Base-by-base conservation (phyloP, 2,797 vertebrate species). In the Aplochiton taeniatus region DNA sequence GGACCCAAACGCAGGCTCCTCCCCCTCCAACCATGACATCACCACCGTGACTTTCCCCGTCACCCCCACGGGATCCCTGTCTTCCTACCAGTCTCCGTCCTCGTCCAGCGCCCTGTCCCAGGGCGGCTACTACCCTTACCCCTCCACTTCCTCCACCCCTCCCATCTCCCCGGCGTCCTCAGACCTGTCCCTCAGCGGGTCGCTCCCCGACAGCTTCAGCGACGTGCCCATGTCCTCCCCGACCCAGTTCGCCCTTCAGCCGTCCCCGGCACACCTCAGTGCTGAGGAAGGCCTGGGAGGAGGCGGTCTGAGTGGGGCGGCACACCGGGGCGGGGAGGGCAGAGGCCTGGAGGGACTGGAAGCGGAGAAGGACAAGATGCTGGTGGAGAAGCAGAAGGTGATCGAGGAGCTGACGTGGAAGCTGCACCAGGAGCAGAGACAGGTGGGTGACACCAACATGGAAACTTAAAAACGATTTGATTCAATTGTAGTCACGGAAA, bases 331-430 rank as follows among this genome's bases (percentile, higher is more conserved):
- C 0, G 69, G 92, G 82, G 92, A 64, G 79, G 90, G 61, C 57
- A 90, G 44, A 79, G 88, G 72, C 61, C 84, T 9, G 94, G 95
- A 81, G 55, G 94, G 94, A 1, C 78, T 92, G 7, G 96, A 98
- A 68, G 94, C 94, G 0, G 96, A 97, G 72, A 99, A 98, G 73
- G 96, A 99, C 85, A 99, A 99, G 84, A 99, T 99, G 97, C 85
- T 99, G 78, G 96, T 99, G 77, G 97, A 99, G 79, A 99, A 99
- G 84, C 98, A 99, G 86, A 98, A 98, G 75, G 96, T 98, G 80
- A 99, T 99, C 51, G 98, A 99, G 17, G 96, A 99, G 74, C 90
- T 99, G 79, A 99, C 96, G 0, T 98, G 96, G 96, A 97, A 97
- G 75, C 90, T 99, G 57, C 95, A 98, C 83, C 95, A 96, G 75